phyloP scores from a whole-genome alignment of 2,113 vertebrate species.

The Polypterus senegalus region DNA sequence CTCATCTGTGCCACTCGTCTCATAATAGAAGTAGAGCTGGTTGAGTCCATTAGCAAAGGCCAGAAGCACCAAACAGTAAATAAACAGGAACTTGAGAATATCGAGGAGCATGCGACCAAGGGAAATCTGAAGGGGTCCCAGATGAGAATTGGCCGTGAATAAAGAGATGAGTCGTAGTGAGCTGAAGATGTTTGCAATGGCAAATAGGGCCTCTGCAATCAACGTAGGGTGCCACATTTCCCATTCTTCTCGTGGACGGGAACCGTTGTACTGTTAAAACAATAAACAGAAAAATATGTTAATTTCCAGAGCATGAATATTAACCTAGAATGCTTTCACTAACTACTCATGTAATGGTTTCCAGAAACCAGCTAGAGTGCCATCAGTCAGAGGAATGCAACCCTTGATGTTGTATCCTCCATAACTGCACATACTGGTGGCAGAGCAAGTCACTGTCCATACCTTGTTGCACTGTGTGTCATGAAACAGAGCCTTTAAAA shows the following conservation, averaged over 20 bases:
- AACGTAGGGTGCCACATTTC: slow-evolving; percentile 96
- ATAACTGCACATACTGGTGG: too few species aligned
- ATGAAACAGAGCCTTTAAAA: too few species aligned
- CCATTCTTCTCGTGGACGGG: slow-evolving; percentile 87
- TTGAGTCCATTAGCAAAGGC: slow-evolving; percentile 92
- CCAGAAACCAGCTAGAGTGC: too few species aligned
- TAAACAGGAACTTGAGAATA: slow-evolving; percentile 99
- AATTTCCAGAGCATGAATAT: too few species aligned
- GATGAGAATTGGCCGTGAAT: slow-evolving; percentile 96
- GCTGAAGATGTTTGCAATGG: slow-evolving; percentile 96
- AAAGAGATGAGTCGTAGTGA: slow-evolving; percentile 95
- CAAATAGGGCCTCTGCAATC: slow-evolving; percentile 93
- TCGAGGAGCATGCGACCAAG: slow-evolving; percentile 94
- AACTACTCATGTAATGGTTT: too few species aligned
- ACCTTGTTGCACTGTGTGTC: too few species aligned
- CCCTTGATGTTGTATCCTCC: too few species aligned
- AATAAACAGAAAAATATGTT: slow-evolving; percentile 9
- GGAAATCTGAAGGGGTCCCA: slow-evolving; percentile 95
- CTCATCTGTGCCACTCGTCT: slow-evolving; percentile 87
- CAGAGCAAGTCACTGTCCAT: too few species aligned
- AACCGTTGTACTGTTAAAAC: slow-evolving; percentile 75
- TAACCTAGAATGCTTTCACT: too few species aligned
- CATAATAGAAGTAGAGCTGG: slow-evolving; percentile 95
- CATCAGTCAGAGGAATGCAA: too few species aligned
- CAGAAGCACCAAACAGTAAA: slow-evolving; percentile 94